Evolutionary conservation across 2,797 vertebrate genomes (phyloP).

Genomic region (Chlorospingus flavigularis): DNA sequence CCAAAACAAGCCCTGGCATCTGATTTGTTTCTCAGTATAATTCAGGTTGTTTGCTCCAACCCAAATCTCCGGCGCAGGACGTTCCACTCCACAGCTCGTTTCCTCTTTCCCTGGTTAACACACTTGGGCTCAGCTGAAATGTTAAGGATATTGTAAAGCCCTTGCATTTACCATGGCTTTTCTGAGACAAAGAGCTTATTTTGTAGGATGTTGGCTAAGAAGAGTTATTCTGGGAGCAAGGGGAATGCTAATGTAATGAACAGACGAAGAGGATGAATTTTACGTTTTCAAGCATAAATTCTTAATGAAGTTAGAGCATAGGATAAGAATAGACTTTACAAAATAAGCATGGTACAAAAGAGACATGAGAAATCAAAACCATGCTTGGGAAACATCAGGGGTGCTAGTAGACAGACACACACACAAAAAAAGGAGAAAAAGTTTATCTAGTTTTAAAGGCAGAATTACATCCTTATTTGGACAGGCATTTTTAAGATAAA

Average conservation of each 20-base stretch:
- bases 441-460: not conserved
- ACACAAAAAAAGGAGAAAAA: not conserved
- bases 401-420: not conserved
- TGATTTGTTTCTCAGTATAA: not conserved
- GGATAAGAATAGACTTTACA: conserved; percentile 63
- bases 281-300: conserved; percentile 66
- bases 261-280: conserved; percentile 62
- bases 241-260: conserved; percentile 50
- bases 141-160: not conserved
- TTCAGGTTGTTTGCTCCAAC: not conserved
- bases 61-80: not conserved
- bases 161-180: not conserved
- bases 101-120: not conserved
- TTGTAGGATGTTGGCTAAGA: conserved; percentile 35
- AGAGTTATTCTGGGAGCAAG: conserved; percentile 55
- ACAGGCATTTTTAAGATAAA: not conserved
- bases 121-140: not conserved
- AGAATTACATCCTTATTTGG: conserved; percentile 10
- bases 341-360: conserved; percentile 47
- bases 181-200: conserved; percentile 49
- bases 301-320: conserved; percentile 64
- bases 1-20: not conserved
- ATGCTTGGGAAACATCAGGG: conserved; percentile 12
- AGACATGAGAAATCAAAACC: conserved; percentile 47
- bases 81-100: not conserved